Evolutionary conservation across 2,113 vertebrate genomes (phyloP), one percentile per base, ranked within the genome.

Genomic region (Ictalurus punctatus): DNA sequence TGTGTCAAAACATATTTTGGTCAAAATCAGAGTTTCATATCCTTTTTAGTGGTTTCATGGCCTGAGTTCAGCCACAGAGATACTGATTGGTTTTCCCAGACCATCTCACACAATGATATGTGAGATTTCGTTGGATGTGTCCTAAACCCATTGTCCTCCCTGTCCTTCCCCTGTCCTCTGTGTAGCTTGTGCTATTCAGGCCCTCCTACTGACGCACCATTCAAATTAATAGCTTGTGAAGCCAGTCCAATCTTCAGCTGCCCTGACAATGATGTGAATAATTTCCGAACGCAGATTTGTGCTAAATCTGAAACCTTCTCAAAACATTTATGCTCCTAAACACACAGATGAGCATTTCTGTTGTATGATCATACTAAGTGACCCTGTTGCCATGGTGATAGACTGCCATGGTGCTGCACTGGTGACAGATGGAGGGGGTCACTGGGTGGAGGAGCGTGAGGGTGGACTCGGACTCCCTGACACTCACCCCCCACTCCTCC

Each of bases 381-480:
- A 88, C 90, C 86, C 84, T 10, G 86, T 89, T 91, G 86, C 83
- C 91, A 90, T 92, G 88, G 91, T 85, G 73, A 89, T 61, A 83
- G 69, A 69, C 81, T 63, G 81, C 21, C 81, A 63, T 78, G 37
- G 84, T 56, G 79, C 73, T 84, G 37, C 58, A 84, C 58, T 19
- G 63, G 80, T 91, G 90, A 89, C 88, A 90, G 88, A 92, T 91
- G 90, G 88, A 90, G 44, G 89, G 85, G 90, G 90, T 90, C 86
- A 87, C 78, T 9, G 86, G 84, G 52, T 56, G 87, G 63, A 73
- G 63, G 63, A 85, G 87, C 69, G 40, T 78, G 85, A 83, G 88
- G 86, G 86, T 52, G 61, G 85, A 76, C 86, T 69, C 71, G 1
- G 65, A 87, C 61, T 17, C 71, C 23, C 16, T 69, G 48, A 67